Evolutionary conservation across 2,113 vertebrate genomes (phyloP).

Genomic region (Herpetotheres cachinnans): DNA sequence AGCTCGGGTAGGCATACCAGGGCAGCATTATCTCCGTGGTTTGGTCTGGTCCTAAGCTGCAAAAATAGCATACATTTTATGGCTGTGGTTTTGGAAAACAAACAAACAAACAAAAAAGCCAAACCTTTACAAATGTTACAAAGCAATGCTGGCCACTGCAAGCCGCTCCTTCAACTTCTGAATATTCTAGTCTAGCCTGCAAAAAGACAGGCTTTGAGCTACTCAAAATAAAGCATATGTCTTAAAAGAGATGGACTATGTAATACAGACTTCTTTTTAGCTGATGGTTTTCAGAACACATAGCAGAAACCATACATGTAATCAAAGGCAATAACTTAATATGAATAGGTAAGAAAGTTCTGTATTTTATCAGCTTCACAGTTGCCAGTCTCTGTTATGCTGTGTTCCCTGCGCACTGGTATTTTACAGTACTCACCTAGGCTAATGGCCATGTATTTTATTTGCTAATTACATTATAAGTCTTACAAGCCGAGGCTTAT

Average conservation of each 20-base stretch:
- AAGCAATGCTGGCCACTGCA: background rate
- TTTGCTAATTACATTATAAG: background rate
- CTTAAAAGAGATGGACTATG: background rate
- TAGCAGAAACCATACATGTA: background rate
- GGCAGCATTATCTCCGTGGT: background rate
- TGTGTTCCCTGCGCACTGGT: background rate
- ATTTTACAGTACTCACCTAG: background rate
- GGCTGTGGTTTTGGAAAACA: background rate
- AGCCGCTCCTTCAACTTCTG: background rate
- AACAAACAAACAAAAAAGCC: background rate
- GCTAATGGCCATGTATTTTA: background rate
- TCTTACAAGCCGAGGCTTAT: background rate
- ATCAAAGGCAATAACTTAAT: background rate
- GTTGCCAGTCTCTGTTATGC: background rate
- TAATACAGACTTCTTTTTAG: background rate
- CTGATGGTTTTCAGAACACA: background rate
- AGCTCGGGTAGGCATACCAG: background rate
- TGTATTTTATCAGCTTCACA: background rate
- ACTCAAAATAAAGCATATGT: background rate
- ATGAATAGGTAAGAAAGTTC: background rate
- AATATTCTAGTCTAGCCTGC: background rate
- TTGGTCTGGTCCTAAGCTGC: background rate
- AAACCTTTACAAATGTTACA: background rate
- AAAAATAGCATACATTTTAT: background rate
- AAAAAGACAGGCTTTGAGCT: background rate